Percentiles rank a stretch among this genome's conserved stretches.
These are phyloP conservation scores for Plutella xylostella DNA, from an alignment of 2,888 invertebrate species.

Conservation along the genomic window DNA sequence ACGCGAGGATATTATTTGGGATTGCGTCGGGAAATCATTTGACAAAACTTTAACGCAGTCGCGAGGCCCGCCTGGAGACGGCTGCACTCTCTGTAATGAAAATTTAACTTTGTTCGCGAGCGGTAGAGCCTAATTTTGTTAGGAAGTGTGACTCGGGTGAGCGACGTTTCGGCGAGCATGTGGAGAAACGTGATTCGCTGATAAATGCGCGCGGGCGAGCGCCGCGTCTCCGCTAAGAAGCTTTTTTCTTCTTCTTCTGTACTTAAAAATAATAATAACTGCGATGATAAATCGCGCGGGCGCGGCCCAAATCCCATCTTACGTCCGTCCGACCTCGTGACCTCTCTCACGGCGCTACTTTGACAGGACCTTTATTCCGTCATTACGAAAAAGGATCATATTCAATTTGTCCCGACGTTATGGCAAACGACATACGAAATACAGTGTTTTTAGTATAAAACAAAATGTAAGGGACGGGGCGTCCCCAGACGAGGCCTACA, in stretches of 20 bases:
- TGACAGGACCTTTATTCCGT: constrained; percentile 17
- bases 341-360: constrained; percentile 24
- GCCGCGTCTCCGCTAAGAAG: constrained; percentile 22
- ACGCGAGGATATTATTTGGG: constrained; percentile 36
- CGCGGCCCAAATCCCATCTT: constrained; percentile 23
- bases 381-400: neutral
- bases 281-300: constrained; percentile 24
- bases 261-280: constrained; percentile 40
- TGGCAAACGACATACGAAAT: neutral
- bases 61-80: constrained; percentile 15
- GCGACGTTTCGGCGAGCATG: constrained; percentile 31
- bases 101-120: constrained; percentile 17
- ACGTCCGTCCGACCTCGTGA: constrained; percentile 22
- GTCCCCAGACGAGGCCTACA: no score
- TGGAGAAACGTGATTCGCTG: constrained; percentile 47
- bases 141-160: constrained; percentile 23
- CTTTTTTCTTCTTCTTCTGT: constrained; percentile 27
- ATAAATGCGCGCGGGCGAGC: constrained; percentile 35
- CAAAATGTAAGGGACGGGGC: no score
- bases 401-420: neutral
- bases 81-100: neutral
- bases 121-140: constrained; percentile 26
- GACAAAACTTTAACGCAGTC: constrained; percentile 36
- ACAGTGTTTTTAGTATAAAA: neutral
- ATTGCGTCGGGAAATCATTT: constrained; percentile 36